Evolutionary conservation across 2,797 vertebrate genomes (phyloP).

Genomic region (Antennarius maculatus): DNA sequence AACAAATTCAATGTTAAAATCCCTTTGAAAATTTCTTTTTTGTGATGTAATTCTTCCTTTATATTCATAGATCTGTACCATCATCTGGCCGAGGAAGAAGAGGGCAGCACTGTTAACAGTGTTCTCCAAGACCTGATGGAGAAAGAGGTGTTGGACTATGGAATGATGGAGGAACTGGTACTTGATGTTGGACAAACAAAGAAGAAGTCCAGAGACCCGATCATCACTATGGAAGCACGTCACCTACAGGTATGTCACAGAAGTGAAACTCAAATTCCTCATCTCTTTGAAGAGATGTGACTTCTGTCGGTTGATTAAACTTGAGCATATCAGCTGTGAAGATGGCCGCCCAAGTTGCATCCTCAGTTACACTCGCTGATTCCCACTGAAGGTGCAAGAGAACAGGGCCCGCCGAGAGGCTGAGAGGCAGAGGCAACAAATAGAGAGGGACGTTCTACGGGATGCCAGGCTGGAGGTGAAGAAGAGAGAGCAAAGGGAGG

Average conservation of each 20-base stretch:
- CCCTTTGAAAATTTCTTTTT: no score
- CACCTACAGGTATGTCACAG: conserved; percentile 88
- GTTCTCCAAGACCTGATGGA: conserved; percentile 90
- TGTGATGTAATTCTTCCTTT: conserved; percentile 1
- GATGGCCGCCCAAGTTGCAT: not conserved
- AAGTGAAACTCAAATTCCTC: not conserved
- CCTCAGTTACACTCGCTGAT: conserved; percentile 27
- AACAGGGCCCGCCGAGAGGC: conserved; percentile 84
- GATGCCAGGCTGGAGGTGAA: conserved; percentile 79
- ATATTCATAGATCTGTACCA: conserved; percentile 85
- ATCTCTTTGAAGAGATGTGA: not conserved
- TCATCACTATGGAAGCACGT: conserved; percentile 90
- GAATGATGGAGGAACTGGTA: conserved; percentile 76
- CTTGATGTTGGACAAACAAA: conserved; percentile 76
- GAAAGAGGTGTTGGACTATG: conserved; percentile 81
- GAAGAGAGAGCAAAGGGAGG: conserved; percentile 77
- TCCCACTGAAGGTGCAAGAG: conserved; percentile 86
- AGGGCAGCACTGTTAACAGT: conserved; percentile 79
- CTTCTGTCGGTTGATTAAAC: not conserved
- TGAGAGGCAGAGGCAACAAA: conserved; percentile 78
- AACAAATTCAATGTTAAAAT: no score
- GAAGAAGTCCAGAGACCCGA: conserved; percentile 80
- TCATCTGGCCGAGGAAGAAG: conserved; percentile 86
- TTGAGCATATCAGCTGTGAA: conserved; percentile 2
- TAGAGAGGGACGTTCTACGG: conserved; percentile 77